Evolutionary conservation across 2,113 vertebrate genomes (phyloP), one percentile per base, ranked within the genome.

Genomic region (Centropus unirufus): DNA sequence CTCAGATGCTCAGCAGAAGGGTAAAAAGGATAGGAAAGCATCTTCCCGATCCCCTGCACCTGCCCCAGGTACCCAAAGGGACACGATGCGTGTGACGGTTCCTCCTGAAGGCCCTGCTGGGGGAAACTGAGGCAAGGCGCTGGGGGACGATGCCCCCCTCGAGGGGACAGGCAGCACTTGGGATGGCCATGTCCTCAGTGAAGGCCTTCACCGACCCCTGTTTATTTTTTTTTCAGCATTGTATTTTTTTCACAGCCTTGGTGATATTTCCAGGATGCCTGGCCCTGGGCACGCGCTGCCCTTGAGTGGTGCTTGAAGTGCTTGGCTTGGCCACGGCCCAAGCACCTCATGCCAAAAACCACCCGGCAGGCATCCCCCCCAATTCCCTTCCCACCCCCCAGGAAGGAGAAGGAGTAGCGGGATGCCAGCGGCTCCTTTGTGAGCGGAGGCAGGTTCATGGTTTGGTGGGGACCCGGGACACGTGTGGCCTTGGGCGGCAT

Each of bases 291-390:
- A 82, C 34, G 12, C 0, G 0, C 66, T 91, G 93, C 70, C 96
- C 96, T 95, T 96, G 96, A 96, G 72, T 0, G 85, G 95, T 36
- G 81, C 84, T 84, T 92, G 42, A 59, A 87, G 70, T 79, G 70
- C 78, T 95, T 94, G 70, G 62, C 82, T 95, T 96, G 96, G 93
- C 96, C 2, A 1, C 3, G 1, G 58, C 2, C 1, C 57, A 42
- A 75, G 26, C 6, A 4, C 5, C 36, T 78, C 29, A 18, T 57
- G 93, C 36, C 70, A 95, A 89, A 70, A 34, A 54, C 14, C 7
- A 8, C 40, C 30, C 1, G 3, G 46, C 54, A 78, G 30, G 8
- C 15, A 1, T 4, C 4, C 32, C 11, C n/a, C 6, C 11, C 20
- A 11, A 36, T 36, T 36, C 36, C 36, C 36, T 36, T 15, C 47